Percentiles rank a stretch among this genome's conserved stretches.
phyloP scores from a whole-genome alignment of 1,140 invertebrate genomes.

The Thereuonema tuberculata region DNA sequence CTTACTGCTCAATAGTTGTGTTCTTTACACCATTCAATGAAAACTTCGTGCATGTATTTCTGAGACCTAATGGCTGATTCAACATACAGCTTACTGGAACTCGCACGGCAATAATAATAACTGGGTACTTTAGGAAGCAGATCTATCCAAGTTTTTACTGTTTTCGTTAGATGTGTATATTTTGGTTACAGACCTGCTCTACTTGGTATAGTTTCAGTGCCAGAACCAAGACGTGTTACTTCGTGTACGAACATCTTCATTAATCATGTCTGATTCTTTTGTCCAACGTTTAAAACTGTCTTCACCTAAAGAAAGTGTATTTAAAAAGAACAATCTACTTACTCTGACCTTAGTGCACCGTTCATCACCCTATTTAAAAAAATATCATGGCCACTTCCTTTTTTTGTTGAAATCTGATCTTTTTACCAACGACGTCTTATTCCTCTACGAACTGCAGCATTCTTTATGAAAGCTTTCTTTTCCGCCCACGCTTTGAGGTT shows the following conservation, averaged over 20 bases:
- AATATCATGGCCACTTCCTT: background rate
- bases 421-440: background rate
- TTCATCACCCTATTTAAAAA: background rate
- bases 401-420: background rate
- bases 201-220: background rate
- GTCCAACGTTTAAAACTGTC: background rate
- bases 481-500: background rate
- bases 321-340: background rate
- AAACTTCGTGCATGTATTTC: background rate
- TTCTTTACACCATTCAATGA: background rate
- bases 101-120: background rate
- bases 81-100: background rate
- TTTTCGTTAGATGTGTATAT: background rate
- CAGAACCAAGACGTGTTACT: background rate
- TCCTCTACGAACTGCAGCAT: background rate
- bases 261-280: background rate
- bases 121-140: background rate
- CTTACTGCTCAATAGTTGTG: background rate
- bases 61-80: background rate
- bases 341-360: background rate
- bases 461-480: slow-evolving; percentile 8
- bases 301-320: background rate
- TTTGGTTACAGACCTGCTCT: background rate
- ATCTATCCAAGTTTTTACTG: background rate
- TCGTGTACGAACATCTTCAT: too few relatives aligned